Base-by-base conservation (phyloP, 2,888 invertebrate species). In the Watsonalla binaria region DNA sequence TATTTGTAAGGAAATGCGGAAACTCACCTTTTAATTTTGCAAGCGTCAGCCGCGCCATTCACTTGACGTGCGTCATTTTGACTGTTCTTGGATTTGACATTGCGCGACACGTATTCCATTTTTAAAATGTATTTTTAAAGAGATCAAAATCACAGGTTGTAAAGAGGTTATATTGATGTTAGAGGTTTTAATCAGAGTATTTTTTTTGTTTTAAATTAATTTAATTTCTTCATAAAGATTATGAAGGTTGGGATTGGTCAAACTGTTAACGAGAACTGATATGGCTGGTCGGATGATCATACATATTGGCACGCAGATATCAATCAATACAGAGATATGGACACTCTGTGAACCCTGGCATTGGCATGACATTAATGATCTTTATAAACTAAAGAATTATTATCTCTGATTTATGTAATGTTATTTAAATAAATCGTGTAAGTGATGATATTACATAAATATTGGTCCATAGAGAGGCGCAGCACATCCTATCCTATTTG, bases 211-310 rank as follows among this genome's bases (percentile, higher is more conserved):
- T 53, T 54, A 54, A 14, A 49, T 54, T 50, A 51, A 51, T 46
- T 13, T 53, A 55, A 47, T 47, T 49, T 46, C 52, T 47, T 54
- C 48, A 47, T 37, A 47, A 34, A 52, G 24, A 56, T 51, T 54
- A 51, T 34, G 46, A 24, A 24, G 15, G 33, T 62, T 65, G 70
- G 80, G 82, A 78, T 77, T 73, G 59, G 54, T 55, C 67, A 76
- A 79, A 75, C 74, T 82, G 78, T 75, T 73, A 78, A 80, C 76
- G 80, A 82, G 80, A 78, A 89, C 87, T 90, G 78, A 78, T 82
- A 77, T 75, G 78, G 70, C 39, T 58, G 55, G 61, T 66, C 68
- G 68, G 63, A 55, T 50, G 66, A 70, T 70, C 70, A 67, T 65
- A 79, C 68, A 68, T 62, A 68, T 68, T 51, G 54, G 59, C 49